A percentile compares a stretch with the other conserved stretches of the same genome.
Conservation (phyloP, 2,888 invertebrate species). For the Protonemura montana region DNA sequence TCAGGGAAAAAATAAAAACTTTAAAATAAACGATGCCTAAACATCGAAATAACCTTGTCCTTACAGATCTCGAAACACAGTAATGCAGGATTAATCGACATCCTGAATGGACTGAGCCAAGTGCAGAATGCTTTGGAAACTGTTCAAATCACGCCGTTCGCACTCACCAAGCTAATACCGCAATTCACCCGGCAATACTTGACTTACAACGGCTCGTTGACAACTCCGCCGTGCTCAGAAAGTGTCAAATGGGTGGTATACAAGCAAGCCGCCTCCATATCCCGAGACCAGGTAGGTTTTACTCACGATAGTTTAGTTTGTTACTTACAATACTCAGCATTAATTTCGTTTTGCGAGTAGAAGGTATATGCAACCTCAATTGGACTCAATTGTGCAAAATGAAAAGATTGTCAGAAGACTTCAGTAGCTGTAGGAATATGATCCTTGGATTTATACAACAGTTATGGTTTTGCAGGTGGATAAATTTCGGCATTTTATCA, state of each 20-base stretch:
- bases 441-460: too few species aligned
- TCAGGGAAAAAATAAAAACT: too few species aligned
- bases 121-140: constrained; percentile 63
- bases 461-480: constrained; percentile 44
- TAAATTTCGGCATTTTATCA: constrained; percentile 44
- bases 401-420: too few species aligned
- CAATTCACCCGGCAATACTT: constrained; percentile 71
- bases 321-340: background rate
- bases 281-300: constrained; percentile 65
- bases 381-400: too few species aligned
- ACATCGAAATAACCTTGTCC: background rate
- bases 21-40: too few species aligned
- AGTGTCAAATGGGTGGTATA: constrained; percentile 70
- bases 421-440: too few species aligned
- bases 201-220: constrained; percentile 69
- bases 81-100: constrained; percentile 55
- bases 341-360: background rate
- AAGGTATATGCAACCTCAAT: background rate
- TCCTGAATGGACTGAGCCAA: constrained; percentile 62
- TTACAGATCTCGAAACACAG: constrained; percentile 42
- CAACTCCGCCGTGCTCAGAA: constrained; percentile 60
- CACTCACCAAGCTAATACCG: constrained; percentile 63
- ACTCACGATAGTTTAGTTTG: background rate
- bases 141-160: constrained; percentile 63
- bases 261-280: constrained; percentile 65